Conservation (phyloP, 2,113 vertebrate genomes). For the Morone saxatilis region DNA sequence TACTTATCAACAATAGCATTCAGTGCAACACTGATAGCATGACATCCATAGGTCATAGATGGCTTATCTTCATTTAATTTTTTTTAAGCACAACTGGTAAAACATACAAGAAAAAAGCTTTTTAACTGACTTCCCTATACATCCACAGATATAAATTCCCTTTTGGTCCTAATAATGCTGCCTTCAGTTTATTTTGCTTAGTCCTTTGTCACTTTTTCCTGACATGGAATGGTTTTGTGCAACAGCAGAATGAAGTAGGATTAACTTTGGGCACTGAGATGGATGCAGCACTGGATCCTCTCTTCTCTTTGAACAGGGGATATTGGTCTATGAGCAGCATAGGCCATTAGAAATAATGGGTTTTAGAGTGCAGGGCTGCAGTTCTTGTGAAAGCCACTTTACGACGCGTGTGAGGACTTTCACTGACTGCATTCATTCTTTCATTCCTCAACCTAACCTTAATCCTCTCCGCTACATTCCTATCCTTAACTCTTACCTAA, state of each 20-base stretch:
- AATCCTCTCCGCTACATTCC: constrained; percentile 43
- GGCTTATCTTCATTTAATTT: not conserved
- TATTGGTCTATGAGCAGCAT: constrained; percentile 31
- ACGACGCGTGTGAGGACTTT: constrained; percentile 48
- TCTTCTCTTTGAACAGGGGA: constrained; percentile 43
- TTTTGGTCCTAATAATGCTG: not conserved
- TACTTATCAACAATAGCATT: not conserved
- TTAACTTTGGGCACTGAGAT: constrained; percentile 40
- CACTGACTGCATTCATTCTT: constrained; percentile 32
- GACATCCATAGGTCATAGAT: not conserved
- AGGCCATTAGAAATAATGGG: constrained; percentile 71
- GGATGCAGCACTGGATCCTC: constrained; percentile 10
- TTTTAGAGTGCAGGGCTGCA: constrained; percentile 69
- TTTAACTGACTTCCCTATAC: not conserved
- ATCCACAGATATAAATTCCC: not conserved
- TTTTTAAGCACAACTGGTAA: not conserved
- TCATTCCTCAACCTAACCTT: constrained; percentile 39
- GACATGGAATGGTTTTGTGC: not conserved
- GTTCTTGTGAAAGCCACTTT: constrained; percentile 55
- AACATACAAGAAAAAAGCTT: not conserved
- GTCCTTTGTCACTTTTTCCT: not conserved
- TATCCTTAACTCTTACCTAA: constrained; percentile 25
- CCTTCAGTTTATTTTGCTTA: not conserved
- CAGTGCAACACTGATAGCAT: constrained; percentile 18
- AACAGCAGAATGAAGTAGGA: constrained; percentile 18